A percentile compares a stretch with the other conserved stretches of the same genome.
These are phyloP conservation scores for Lithophane ornitopus DNA, from an alignment of 2,888 invertebrate genomes.

Conservation along the genomic window DNA sequence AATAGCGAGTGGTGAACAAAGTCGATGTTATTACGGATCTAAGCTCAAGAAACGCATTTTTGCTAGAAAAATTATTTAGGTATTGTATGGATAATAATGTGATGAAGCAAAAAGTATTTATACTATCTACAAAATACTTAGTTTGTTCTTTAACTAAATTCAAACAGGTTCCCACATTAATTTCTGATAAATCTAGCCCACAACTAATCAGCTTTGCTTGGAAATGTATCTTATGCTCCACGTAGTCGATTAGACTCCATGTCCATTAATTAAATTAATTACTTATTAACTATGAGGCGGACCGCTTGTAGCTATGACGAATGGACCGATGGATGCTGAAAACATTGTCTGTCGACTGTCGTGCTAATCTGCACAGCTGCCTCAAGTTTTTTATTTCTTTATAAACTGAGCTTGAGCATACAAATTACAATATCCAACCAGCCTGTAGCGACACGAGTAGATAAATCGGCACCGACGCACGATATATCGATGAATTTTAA, in stretches of 20 bases:
- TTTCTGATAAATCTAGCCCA: constrained; percentile 17
- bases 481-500: constrained; percentile 77
- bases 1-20: constrained; percentile 12
- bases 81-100: constrained; percentile 6
- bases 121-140: constrained; percentile 4
- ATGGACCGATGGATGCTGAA: constrained; percentile 25
- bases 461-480: constrained; percentile 65
- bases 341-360: constrained; percentile 17
- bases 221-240: constrained; percentile 4
- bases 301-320: constrained; percentile 26
- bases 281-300: constrained; percentile 39
- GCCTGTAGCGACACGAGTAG: constrained; percentile 60
- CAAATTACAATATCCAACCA: constrained; percentile 54
- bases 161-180: constrained; percentile 21
- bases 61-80: neutral
- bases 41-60: neutral
- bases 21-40: neutral
- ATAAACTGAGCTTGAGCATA: constrained; percentile 45
- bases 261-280: constrained; percentile 51
- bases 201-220: constrained; percentile 21
- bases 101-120: neutral
- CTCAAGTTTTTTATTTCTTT: constrained; percentile 26
- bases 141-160: constrained; percentile 1
- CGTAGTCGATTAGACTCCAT: constrained; percentile 16
- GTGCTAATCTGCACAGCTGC: constrained; percentile 32